phyloP scores from a whole-genome alignment of 2,797 vertebrate species.

The Myotis planiceps region DNA sequence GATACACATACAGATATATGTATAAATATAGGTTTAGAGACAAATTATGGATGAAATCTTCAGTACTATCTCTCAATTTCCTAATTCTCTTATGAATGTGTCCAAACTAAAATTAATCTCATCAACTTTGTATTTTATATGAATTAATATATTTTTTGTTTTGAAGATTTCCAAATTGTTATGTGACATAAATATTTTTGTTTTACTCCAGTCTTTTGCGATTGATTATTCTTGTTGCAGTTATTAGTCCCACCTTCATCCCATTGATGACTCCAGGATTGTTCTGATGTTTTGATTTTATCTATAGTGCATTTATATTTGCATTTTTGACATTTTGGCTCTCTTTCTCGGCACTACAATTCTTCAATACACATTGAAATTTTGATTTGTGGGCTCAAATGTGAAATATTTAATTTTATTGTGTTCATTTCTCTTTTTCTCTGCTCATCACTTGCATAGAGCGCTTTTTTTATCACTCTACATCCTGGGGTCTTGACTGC shows the following conservation, averaged over 20 bases:
- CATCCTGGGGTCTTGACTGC: not conserved
- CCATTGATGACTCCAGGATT: not conserved
- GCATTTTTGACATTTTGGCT: not conserved
- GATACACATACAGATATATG: not conserved
- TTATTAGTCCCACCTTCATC: not conserved
- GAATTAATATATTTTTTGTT: not conserved
- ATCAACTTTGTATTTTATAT: not conserved
- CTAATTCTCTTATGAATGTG: not conserved
- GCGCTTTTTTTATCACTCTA: not conserved
- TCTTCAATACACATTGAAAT: not conserved
- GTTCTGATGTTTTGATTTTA: not conserved
- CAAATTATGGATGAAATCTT: not conserved
- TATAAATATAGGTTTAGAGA: not conserved
- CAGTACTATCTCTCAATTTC: not conserved
- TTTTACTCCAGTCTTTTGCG: not conserved
- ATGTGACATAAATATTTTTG: not conserved
- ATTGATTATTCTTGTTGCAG: not conserved
- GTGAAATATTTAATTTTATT: not conserved
- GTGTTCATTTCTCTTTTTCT: not conserved
- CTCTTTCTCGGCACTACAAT: not conserved
- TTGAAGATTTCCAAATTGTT: not conserved
- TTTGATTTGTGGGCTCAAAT: not conserved
- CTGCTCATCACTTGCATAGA: not conserved
- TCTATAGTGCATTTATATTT: not conserved
- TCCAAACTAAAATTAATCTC: not conserved